These are phyloP conservation scores for Calliopsis andreniformis DNA, from an alignment of 1,140 invertebrate species.

Conservation along the genomic window DNA sequence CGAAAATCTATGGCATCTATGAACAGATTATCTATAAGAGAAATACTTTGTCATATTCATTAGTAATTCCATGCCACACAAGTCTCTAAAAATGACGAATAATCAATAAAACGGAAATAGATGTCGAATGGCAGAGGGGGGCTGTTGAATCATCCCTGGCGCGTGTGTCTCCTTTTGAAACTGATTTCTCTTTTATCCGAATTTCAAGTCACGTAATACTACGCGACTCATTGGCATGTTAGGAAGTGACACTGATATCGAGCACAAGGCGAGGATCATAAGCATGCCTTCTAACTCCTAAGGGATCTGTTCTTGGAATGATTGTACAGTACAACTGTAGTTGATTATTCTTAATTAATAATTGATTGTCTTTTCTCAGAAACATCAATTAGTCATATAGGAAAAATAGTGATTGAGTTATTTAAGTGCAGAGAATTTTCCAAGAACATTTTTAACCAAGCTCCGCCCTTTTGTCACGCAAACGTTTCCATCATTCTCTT, in stretches of 20 bases:
- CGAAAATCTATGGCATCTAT: too few relatives aligned
- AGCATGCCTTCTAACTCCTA: background rate
- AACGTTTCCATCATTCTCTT: background rate
- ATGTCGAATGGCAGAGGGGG: background rate
- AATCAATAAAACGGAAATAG: conserved; percentile 22
- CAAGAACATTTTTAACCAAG: background rate
- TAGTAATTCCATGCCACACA: background rate
- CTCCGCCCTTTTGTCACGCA: background rate
- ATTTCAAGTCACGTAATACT: conserved; percentile 52
- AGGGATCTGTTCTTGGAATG: conserved; percentile 2
- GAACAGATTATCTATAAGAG: background rate
- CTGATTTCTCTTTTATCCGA: conserved; percentile 42
- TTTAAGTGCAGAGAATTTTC: too few relatives aligned
- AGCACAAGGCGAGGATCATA: background rate
- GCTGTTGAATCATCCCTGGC: conserved; percentile 15
- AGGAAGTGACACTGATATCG: conserved; percentile 29
- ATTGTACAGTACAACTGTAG: background rate
- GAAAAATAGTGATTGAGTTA: too few relatives aligned
- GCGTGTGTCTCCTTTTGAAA: conserved; percentile 33
- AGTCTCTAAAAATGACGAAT: background rate
- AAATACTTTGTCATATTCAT: background rate
- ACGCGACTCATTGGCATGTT: conserved; percentile 28
- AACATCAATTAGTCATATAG: too few relatives aligned
- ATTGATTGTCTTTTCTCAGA: too few relatives aligned
- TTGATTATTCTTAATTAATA: background rate